These are phyloP conservation scores for Auanema freiburgensis DNA, from an alignment of 2,888 invertebrate genomes.

Conservation along the genomic window DNA sequence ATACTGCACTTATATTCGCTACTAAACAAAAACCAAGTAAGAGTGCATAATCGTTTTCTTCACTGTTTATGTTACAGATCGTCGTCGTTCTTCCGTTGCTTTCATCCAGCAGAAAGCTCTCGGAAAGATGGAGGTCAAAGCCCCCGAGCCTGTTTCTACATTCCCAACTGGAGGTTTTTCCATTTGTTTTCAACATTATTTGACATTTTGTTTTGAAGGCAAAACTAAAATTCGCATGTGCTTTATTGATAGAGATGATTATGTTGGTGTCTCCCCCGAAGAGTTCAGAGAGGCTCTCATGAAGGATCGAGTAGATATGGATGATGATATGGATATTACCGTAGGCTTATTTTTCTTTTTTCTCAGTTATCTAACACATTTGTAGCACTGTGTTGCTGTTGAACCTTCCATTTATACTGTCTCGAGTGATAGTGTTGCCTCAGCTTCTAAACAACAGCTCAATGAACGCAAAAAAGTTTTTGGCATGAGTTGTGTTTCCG, in stretches of 20 bases:
- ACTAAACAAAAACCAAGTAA: background rate
- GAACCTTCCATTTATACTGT: too few species aligned
- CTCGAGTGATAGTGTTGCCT: too few species aligned
- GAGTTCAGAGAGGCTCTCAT: slow-evolving; percentile 27
- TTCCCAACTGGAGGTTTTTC: too few species aligned
- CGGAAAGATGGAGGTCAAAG: too few species aligned
- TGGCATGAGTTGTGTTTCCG: too few species aligned
- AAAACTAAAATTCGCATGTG: background rate
- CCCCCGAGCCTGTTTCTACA: too few species aligned
- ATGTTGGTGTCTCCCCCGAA: slow-evolving; percentile 25
- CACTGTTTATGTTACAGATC: background rate
- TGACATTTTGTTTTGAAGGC: background rate
- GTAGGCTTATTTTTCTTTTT: background rate
- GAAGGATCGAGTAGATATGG: slow-evolving; percentile 21
- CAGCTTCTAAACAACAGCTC: too few species aligned
- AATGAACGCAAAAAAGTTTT: too few species aligned
- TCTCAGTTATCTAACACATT: too few species aligned
- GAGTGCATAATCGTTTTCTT: background rate
- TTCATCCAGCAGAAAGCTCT: slow-evolving; percentile 2
- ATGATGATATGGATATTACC: slow-evolving; percentile 9
- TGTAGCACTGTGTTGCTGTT: background rate
- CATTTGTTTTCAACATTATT: too few species aligned
- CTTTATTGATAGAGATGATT: slow-evolving; percentile 10
- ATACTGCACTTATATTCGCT: background rate
- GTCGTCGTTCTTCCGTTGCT: slow-evolving; percentile 11